Evolutionary conservation across 2,888 invertebrate species (phyloP), one percentile per base, ranked within the genome.

Genomic region (Acrobasis repandana): DNA sequence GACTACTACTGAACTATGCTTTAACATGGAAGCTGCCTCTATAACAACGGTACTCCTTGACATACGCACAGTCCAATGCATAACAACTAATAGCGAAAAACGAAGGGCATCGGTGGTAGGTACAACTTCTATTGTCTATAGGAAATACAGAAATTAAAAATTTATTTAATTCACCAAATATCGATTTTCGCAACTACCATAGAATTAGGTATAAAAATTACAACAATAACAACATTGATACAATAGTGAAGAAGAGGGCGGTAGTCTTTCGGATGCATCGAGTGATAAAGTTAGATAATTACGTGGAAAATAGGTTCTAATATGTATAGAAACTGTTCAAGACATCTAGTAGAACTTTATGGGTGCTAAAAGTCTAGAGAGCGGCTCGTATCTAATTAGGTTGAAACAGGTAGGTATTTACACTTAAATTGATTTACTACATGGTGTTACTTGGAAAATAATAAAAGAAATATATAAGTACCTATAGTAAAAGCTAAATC

Each of bases 171-270:
- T 64, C 64, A 70, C 65, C 65, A 67, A 60, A 63, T 60, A 63
- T 70, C 62, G 65, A 65, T 67, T 68, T 67, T 70, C 67, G 61
- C 60, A 67, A 66, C 69, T 73, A 70, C 69, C 63, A 67, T 61
- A 72, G 68, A 68, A 66, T 70, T 67, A 67, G 68, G 65, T 70
- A 73, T 60, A 68, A 66, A 67, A 68, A 66, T 64, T 66, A 69
- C 67, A 67, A 81, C 76, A 82, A 79, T 80, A 79, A 89, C 86
- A 88, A 92, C 92, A 91, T 90, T 90, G 90, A 90, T 88, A 91
- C 91, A 91, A 90, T 91, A 92, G 91, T 91, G 88, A 90, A 88
- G 87, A 89, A 86, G 80, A 88, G 90, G 91, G 90, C 91, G 91
- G 91, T 88, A 90, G 87, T 84, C 79, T 77, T 54, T 86, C 82